Evolutionary conservation across 2,113 vertebrate genomes (phyloP).

Genomic region (Cyphotilapia sp.): DNA sequence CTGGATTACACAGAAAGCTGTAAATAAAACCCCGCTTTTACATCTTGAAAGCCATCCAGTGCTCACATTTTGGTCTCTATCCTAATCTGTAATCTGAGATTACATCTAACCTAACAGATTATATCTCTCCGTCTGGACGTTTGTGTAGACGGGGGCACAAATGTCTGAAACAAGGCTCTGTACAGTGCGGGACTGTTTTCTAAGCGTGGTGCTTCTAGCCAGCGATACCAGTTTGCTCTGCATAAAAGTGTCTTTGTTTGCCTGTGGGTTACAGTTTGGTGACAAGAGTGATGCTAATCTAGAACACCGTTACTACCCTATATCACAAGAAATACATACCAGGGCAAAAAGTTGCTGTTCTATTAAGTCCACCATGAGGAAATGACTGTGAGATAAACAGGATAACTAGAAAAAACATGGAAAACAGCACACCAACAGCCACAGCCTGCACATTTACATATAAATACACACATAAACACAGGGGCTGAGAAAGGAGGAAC

Average conservation of each 20-base stretch:
- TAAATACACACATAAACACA: conserved; percentile 47
- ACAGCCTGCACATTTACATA: conserved; percentile 33
- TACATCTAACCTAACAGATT: conserved; percentile 16
- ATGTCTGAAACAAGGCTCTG: neutral
- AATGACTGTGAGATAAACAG: neutral
- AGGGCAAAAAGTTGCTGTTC: neutral
- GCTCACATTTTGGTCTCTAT: neutral
- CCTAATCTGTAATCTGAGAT: conserved; percentile 39
- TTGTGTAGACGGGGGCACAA: neutral
- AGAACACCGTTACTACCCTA: neutral
- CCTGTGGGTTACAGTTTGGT: neutral
- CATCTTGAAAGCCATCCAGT: neutral
- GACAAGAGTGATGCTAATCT: neutral
- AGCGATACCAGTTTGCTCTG: neutral
- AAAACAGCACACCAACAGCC: neutral
- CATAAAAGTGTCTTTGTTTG: conserved; percentile 26
- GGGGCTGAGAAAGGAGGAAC: conserved; percentile 41
- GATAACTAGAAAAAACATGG: neutral
- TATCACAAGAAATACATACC: neutral
- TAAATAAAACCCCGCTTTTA: neutral
- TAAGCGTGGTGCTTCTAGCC: neutral
- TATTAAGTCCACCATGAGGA: neutral
- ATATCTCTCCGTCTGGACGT: neutral
- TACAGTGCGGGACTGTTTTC: neutral
- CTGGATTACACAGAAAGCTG: neutral